Evolutionary conservation across 1,140 invertebrate genomes (phyloP).

Genomic region (Cyclina sinensis): DNA sequence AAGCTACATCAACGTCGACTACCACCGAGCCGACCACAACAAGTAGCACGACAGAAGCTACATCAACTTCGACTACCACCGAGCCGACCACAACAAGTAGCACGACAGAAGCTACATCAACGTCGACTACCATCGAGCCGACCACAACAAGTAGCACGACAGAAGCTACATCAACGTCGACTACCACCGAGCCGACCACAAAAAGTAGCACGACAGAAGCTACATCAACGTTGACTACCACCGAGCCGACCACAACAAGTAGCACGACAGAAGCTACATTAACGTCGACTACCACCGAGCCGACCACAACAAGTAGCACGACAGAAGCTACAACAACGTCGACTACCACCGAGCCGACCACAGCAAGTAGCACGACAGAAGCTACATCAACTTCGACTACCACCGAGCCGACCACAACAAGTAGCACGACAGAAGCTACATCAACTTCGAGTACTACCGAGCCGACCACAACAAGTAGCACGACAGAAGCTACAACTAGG

Average conservation of each 20-base stretch:
- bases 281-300: constrained; percentile 24
- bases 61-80: constrained; percentile 22
- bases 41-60: constrained; percentile 30
- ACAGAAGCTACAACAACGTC: constrained; percentile 47
- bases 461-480: too few species aligned
- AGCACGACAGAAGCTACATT: constrained; percentile 10
- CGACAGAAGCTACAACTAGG: too few species aligned
- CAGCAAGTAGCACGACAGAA: constrained; percentile 45
- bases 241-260: constrained; percentile 12
- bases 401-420: constrained; percentile 32
- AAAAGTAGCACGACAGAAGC: constrained; percentile 40
- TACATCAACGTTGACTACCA: constrained; percentile 12
- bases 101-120: constrained; percentile 42
- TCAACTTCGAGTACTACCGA: constrained; percentile 17
- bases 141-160: constrained; percentile 50
- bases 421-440: constrained; percentile 41
- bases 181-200: constrained; percentile 51
- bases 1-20: constrained; percentile 12
- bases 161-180: constrained; percentile 35
- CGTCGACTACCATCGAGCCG: constrained; percentile 30
- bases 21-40: constrained; percentile 32
- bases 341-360: constrained; percentile 20
- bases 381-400: constrained; percentile 59
- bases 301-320: constrained; percentile 36
- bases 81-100: constrained; percentile 42